phyloP scores from a whole-genome alignment of 2,113 vertebrate species.

The Chionis minor region DNA sequence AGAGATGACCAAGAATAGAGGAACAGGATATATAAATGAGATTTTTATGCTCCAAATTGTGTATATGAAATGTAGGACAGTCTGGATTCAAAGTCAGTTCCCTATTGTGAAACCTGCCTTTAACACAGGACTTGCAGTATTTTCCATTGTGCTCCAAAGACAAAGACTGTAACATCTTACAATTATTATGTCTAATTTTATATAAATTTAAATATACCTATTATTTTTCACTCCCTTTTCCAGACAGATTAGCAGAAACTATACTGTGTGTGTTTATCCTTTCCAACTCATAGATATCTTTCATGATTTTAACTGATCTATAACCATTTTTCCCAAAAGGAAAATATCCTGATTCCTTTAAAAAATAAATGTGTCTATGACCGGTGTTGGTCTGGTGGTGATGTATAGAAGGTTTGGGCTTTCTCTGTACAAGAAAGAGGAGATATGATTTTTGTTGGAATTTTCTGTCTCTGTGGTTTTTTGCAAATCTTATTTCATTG shows the following conservation, averaged over 20 bases:
- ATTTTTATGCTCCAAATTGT: background rate
- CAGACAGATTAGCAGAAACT: background rate
- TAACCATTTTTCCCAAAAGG: background rate
- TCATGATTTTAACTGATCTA: background rate
- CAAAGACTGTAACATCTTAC: background rate
- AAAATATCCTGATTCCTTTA: background rate
- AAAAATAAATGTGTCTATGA: background rate
- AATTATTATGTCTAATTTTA: background rate
- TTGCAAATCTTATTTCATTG: background rate
- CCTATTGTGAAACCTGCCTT: background rate
- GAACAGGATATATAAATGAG: background rate
- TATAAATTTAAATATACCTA: background rate
- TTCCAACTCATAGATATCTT: background rate
- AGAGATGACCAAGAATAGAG: background rate
- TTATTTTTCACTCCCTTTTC: background rate
- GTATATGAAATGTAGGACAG: background rate
- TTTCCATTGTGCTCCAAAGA: background rate
- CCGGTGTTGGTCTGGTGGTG: background rate
- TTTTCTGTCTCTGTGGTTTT: background rate
- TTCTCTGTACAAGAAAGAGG: background rate
- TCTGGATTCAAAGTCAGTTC: slow-evolving; percentile 12
- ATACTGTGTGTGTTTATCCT: background rate
- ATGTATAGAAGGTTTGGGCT: background rate
- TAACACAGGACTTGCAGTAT: background rate
- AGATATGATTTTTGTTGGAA: background rate